Evolutionary conservation across 1,140 invertebrate species (phyloP).

Genomic region (Rhagoletis zephyria): DNA sequence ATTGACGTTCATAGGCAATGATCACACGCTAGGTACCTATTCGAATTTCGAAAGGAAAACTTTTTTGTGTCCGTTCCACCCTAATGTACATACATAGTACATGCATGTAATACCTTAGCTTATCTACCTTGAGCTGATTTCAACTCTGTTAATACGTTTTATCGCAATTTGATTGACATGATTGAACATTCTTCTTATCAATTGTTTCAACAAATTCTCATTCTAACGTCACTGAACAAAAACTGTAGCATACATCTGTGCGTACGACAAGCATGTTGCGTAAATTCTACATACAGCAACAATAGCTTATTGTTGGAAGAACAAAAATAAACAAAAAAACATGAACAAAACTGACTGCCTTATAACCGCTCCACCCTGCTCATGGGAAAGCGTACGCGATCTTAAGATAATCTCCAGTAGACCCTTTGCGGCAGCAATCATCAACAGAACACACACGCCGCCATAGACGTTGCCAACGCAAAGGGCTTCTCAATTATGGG

Average conservation of each 20-base stretch:
- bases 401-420: conserved; percentile 30
- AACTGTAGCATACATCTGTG: conserved; percentile 30
- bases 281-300: background rate
- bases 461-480: background rate
- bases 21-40: no score
- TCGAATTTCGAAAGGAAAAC: no score
- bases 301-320: no score
- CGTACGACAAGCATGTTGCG: background rate
- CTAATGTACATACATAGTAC: background rate
- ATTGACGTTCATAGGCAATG: no score
- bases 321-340: no score
- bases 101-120: background rate
- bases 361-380: no score
- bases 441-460: background rate
- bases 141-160: background rate
- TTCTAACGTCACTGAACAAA: background rate
- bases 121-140: background rate
- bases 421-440: background rate
- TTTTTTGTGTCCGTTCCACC: no score
- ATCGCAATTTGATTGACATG: conserved; percentile 22
- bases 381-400: background rate
- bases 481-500: conserved; percentile 6
- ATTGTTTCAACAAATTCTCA: background rate
- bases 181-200: conserved; percentile 33
- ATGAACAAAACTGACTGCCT: no score